Conservation (phyloP, 2,888 invertebrate genomes). For the Pammene fasciana region DNA sequence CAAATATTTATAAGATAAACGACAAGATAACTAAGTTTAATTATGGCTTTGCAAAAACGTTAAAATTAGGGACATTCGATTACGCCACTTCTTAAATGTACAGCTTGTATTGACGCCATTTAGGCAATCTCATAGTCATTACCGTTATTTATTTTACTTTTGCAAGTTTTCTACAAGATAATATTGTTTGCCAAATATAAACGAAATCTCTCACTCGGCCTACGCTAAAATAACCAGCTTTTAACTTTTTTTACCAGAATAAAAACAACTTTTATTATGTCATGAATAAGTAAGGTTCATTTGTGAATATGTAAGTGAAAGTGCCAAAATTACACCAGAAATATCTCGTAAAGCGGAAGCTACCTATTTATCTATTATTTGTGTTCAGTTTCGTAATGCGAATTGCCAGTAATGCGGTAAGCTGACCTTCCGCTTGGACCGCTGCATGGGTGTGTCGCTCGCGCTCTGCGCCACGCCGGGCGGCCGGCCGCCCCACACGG, state of each 20-base stretch:
- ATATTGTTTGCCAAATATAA: background rate
- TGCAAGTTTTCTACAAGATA: background rate
- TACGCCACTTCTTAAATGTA: background rate
- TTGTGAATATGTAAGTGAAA: too few relatives aligned
- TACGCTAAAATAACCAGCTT: background rate
- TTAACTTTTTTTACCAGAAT: background rate
- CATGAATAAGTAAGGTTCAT: too few relatives aligned
- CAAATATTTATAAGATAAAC: too few relatives aligned
- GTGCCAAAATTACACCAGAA: too few relatives aligned
- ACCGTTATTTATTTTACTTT: background rate
- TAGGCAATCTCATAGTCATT: background rate
- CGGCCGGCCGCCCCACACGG: constrained; percentile 92
- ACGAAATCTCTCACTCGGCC: background rate
- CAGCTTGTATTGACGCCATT: background rate
- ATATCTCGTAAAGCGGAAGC: too few relatives aligned
- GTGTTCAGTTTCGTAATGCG: too few relatives aligned
- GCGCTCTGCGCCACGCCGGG: constrained; percentile 94
- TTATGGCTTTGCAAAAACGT: too few relatives aligned
- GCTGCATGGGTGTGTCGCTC: constrained; percentile 91
- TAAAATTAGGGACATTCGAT: background rate
- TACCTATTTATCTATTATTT: too few relatives aligned
- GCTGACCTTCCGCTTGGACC: constrained; percentile 92
- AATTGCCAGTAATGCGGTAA: background rate
- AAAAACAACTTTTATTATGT: too few relatives aligned
- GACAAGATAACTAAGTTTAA: background rate